Evolutionary conservation across 2,888 invertebrate genomes (phyloP).

Genomic region (Epiblema foenella): DNA sequence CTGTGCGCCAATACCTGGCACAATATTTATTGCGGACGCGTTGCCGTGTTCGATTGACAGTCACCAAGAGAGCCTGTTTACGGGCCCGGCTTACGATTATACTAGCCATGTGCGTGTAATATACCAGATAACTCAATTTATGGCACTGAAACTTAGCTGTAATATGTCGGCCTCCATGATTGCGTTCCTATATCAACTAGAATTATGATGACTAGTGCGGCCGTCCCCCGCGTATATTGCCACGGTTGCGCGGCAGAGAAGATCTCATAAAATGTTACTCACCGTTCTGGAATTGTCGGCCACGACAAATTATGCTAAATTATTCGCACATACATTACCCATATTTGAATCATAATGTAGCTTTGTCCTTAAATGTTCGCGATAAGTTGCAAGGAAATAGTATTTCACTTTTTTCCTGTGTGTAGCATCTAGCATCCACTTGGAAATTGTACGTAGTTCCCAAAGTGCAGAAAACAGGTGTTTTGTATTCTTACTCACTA

Average conservation of each 20-base stretch:
- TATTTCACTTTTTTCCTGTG: constrained; percentile 9
- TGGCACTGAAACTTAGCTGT: constrained; percentile 61
- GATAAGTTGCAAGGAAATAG: constrained; percentile 1
- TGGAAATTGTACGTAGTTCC: background rate
- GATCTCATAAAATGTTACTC: constrained; percentile 36
- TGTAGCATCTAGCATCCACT: background rate
- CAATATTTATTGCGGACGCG: constrained; percentile 58
- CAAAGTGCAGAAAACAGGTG: background rate
- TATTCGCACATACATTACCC: constrained; percentile 43
- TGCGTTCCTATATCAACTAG: constrained; percentile 63
- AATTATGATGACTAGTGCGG: constrained; percentile 57
- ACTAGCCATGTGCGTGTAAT: constrained; percentile 67
- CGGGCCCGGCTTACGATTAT: constrained; percentile 61
- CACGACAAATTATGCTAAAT: constrained; percentile 39
- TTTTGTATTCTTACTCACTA: background rate
- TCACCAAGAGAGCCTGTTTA: constrained; percentile 67
- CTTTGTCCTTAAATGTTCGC: constrained; percentile 31
- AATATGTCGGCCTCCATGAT: constrained; percentile 58
- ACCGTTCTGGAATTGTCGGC: constrained; percentile 24
- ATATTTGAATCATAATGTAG: constrained; percentile 41
- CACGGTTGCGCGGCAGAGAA: constrained; percentile 19
- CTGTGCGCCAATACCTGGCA: constrained; percentile 56
- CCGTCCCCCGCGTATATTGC: background rate
- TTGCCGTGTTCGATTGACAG: constrained; percentile 65
- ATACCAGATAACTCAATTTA: constrained; percentile 73